Percentiles rank a stretch among this genome's conserved stretches.
Conservation (phyloP, 2,113 vertebrate species). For the Myotis brandtii region DNA sequence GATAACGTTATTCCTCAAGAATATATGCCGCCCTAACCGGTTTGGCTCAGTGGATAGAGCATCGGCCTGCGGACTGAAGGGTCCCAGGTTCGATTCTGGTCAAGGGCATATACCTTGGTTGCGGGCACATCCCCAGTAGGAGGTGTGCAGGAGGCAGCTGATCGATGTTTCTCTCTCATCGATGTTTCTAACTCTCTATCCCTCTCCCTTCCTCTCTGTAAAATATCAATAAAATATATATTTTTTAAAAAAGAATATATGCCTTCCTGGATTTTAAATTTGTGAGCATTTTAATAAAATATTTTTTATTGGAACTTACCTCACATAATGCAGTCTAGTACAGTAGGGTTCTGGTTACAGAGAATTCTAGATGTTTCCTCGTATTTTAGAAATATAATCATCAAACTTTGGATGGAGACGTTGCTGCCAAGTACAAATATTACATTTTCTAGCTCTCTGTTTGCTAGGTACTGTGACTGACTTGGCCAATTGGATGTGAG, state of each 20-base stretch:
- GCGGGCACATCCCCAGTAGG: too few relatives aligned
- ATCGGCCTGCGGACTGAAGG: too few relatives aligned
- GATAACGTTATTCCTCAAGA: neutral
- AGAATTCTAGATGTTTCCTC: neutral
- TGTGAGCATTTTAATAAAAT: neutral
- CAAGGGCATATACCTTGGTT: too few relatives aligned
- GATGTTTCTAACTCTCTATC: too few relatives aligned
- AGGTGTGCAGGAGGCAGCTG: too few relatives aligned
- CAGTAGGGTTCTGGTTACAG: neutral
- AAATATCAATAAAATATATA: too few relatives aligned
- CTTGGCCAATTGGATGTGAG: neutral
- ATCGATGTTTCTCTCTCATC: too few relatives aligned
- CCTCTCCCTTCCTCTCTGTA: too few relatives aligned
- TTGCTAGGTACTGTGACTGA: neutral
- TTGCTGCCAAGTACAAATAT: neutral
- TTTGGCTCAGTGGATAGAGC: too few relatives aligned
- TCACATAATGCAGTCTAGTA: neutral
- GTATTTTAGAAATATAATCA: neutral
- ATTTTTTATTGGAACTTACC: neutral
- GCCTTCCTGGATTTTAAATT: neutral
- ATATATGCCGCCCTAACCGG: too few relatives aligned
- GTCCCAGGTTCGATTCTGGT: too few relatives aligned
- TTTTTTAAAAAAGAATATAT: neutral
- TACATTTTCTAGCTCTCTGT: neutral
- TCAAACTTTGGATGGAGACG: neutral